Base-by-base conservation (phyloP, 2,113 vertebrate species). In the Sinocyclocheilus anshuiensis region DNA sequence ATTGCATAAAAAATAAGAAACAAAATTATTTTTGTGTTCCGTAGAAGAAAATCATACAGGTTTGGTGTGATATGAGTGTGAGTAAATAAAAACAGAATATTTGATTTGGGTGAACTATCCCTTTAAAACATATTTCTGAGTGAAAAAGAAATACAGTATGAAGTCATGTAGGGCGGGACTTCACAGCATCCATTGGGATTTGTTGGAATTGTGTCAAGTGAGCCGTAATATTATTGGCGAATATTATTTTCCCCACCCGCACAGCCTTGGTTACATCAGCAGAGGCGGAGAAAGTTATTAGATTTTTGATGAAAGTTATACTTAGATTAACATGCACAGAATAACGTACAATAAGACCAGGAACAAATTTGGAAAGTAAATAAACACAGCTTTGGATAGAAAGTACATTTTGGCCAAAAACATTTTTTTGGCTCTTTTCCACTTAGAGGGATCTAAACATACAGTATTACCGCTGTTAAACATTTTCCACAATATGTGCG, bases 161-260 rank as follows among this genome's bases (percentile, higher is more conserved):
- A 63, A 65, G 15, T 24, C 42, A 63, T 45, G 8, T 18, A 42
- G 59, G 78, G 79, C n/a, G 24, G 42, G 61, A 67, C 61, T 67
- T 80, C 20, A 42, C 12, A 13, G 33, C 0, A 61, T 26, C 78
- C 57, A 80, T 24, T 80, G 78, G 55, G 78, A 24, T 61, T 45
- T 45, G 78, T n/a, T 80, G 75, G 26, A 77, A 53, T 3, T 80
- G 77, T 61, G 77, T 61, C 55, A 39, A 42, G 26, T 15, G 20
- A 15, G 33, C 11, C 11, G 15, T 80, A 5, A 42, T 42, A 42
- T 80, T 42, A 80, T 61, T 80, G 78, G 57, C 4, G 26, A 42
- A 80, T 80, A 80, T 80, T 80, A 80, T 80, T 80, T 80, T 39
- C 78, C 20, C 78, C 78, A 63, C 57, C 78, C 20, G 7, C 55